A percentile compares a stretch with the other conserved stretches of the same genome.
These are phyloP conservation scores for Helostoma temminkii DNA, from an alignment of 2,797 vertebrate species.

Conservation along the genomic window DNA sequence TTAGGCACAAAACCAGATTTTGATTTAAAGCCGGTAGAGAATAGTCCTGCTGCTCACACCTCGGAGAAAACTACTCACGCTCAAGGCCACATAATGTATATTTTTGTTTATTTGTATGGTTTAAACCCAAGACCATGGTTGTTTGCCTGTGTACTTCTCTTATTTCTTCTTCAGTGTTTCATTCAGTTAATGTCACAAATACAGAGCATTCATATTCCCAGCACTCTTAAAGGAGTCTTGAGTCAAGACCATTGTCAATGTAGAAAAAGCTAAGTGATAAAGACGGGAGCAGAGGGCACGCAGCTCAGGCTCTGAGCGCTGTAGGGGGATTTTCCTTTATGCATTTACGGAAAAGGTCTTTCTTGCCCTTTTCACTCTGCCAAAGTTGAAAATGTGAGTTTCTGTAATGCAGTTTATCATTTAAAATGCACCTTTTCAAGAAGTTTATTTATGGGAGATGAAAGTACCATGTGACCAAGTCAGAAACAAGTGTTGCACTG, in stretches of 20 bases:
- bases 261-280: constrained; percentile 32
- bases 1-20: background rate
- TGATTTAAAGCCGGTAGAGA: constrained; percentile 15
- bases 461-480: constrained; percentile 26
- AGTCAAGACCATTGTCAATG: constrained; percentile 33
- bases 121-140: constrained; percentile 9
- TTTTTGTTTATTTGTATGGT: constrained; percentile 14
- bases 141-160: background rate
- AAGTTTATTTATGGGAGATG: constrained; percentile 29
- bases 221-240: constrained; percentile 14
- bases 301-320: constrained; percentile 18
- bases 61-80: constrained; percentile 25
- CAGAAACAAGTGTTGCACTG: constrained; percentile 18
- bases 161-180: constrained; percentile 21
- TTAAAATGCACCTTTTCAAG: constrained; percentile 36
- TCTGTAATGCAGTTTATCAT: constrained; percentile 44
- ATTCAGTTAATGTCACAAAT: constrained; percentile 20
- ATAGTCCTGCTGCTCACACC: background rate
- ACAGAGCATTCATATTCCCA: constrained; percentile 34
- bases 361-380: constrained; percentile 22
- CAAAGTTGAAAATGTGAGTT: constrained; percentile 22
- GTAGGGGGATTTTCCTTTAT: constrained; percentile 33
- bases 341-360: constrained; percentile 30
- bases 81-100: constrained; percentile 20
- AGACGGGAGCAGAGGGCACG: constrained; percentile 31